A percentile compares a stretch with the other conserved stretches of the same genome.
phyloP scores from a whole-genome alignment of 2,113 vertebrate genomes.

The Phrynocephalus versicolor region DNA sequence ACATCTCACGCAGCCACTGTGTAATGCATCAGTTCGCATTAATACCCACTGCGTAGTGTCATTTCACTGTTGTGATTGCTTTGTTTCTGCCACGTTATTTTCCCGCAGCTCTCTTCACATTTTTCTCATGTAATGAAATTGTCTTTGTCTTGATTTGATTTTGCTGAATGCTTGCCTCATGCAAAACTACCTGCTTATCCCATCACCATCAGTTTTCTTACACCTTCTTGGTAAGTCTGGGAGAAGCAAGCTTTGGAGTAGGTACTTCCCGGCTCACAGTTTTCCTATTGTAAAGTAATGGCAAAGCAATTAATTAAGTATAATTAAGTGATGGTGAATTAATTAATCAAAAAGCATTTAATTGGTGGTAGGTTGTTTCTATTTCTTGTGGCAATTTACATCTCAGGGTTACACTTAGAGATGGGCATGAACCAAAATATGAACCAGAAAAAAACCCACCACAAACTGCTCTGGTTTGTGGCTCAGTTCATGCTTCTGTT shows the following conservation, averaged over 20 bases:
- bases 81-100: neutral
- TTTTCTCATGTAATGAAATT: slow-evolving; percentile 22
- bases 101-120: neutral
- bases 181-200: slow-evolving; percentile 11
- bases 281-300: neutral
- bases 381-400: too few relatives aligned
- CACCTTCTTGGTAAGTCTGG: neutral
- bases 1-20: slow-evolving; percentile 9
- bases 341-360: too few relatives aligned
- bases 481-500: too few relatives aligned
- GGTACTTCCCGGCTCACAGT: neutral
- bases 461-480: too few relatives aligned
- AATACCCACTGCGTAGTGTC: slow-evolving; percentile 9
- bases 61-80: slow-evolving; percentile 9
- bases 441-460: too few relatives aligned
- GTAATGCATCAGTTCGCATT: slow-evolving; percentile 24
- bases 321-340: neutral
- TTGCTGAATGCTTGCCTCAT: neutral
- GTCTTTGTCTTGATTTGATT: slow-evolving; percentile 26
- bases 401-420: neutral
- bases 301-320: neutral
- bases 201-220: neutral
- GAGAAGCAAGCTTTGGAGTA: neutral
- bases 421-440: too few relatives aligned
- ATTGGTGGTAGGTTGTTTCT: too few relatives aligned